These are phyloP conservation scores for Alexandromys fortis DNA, from an alignment of 2,113 vertebrate genomes.

Conservation along the genomic window DNA sequence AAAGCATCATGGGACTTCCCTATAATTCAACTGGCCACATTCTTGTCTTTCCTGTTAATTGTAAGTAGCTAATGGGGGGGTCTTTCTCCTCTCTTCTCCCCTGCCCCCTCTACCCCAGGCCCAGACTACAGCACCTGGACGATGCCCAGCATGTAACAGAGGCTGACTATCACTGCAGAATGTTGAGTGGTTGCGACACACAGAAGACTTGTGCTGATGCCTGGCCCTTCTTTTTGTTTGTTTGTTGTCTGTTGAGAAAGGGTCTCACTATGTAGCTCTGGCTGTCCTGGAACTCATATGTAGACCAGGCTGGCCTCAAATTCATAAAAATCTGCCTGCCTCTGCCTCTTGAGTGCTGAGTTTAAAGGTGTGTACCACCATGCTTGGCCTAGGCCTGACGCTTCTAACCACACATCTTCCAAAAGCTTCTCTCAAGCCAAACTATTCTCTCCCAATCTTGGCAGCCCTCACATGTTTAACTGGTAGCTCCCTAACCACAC, in stretches of 20 bases:
- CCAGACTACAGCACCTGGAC: neutral
- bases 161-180: neutral
- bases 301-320: neutral
- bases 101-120: neutral
- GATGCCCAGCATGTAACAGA: neutral
- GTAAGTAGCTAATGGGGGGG: neutral
- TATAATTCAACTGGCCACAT: neutral
- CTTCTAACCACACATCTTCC: neutral
- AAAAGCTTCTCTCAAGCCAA: neutral
- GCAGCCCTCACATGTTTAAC: rapidly evolving
- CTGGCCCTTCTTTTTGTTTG: neutral
- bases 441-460: too few relatives aligned
- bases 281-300: neutral
- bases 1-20: neutral
- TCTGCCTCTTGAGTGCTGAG: neutral
- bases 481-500: rapidly evolving
- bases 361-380: neutral
- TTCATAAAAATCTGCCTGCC: too few relatives aligned
- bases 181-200: neutral
- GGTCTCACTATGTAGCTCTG: neutral
- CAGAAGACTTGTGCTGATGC: neutral
- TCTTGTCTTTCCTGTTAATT: neutral
- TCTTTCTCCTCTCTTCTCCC: neutral
- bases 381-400: neutral
- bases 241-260: neutral